These are phyloP conservation scores for Clarias laeviceps DNA, from an alignment of 2,797 vertebrate genomes.

Conservation along the genomic window DNA sequence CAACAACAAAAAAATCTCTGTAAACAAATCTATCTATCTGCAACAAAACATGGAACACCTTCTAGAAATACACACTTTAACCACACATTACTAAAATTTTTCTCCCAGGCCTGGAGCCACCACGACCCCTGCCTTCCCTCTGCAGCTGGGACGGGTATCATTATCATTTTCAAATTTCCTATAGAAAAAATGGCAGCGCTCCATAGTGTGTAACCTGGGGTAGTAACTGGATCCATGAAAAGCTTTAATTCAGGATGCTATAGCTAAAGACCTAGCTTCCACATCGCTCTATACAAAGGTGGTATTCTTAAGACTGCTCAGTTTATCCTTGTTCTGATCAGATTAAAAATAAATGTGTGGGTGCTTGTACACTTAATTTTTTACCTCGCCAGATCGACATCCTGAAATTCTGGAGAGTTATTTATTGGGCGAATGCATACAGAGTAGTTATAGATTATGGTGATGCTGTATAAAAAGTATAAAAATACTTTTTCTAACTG, in stretches of 20 bases:
- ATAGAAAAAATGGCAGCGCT: conserved; percentile 52
- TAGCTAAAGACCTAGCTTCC: conserved; percentile 49
- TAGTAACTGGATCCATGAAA: conserved; percentile 60
- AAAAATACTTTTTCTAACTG: neutral
- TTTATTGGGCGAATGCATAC: neutral
- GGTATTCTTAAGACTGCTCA: conserved; percentile 52
- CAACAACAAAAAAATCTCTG: neutral
- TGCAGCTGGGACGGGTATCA: conserved; percentile 40
- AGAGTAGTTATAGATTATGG: neutral
- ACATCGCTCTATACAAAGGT: conserved; percentile 47
- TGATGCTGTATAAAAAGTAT: neutral
- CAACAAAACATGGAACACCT: neutral
- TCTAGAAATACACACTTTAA: neutral
- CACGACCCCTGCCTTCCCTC: neutral
- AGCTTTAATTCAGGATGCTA: conserved; percentile 54
- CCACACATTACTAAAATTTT: neutral
- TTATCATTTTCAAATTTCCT: conserved; percentile 56
- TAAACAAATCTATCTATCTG: neutral
- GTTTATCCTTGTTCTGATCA: conserved; percentile 52
- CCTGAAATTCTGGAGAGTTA: conserved; percentile 34
- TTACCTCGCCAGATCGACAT: conserved; percentile 35
- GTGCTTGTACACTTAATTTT: conserved; percentile 23
- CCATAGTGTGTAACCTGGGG: conserved; percentile 50
- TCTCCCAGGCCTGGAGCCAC: neutral
- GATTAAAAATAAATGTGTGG: conserved; percentile 49